Evolutionary conservation across 2,888 invertebrate genomes (phyloP).

Genomic region (Nematopogon swammerdamellus): DNA sequence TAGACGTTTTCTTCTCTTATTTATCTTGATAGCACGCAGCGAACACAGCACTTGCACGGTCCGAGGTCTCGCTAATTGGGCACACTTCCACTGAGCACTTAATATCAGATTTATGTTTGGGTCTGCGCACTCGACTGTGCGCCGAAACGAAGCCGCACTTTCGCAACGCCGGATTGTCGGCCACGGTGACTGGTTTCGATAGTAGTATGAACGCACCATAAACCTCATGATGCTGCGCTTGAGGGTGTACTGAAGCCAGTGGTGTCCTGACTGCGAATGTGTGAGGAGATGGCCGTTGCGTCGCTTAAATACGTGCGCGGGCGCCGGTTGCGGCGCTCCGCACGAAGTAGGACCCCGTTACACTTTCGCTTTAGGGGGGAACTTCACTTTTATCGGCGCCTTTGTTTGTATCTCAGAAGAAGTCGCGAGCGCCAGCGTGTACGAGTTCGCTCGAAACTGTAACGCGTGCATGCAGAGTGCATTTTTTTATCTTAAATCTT

Average conservation of each 20-base stretch:
- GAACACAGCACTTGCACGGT: too few species aligned
- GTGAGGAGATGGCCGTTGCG: conserved; percentile 39
- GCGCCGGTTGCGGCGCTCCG: too few species aligned
- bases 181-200: not conserved
- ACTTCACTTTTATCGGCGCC: conserved; percentile 7
- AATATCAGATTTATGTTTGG: too few species aligned
- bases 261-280: conserved; percentile 55
- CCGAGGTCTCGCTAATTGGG: not conserved
- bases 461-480: too few species aligned
- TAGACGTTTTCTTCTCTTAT: too few species aligned
- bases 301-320: conserved; percentile 42
- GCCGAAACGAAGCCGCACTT: not conserved
- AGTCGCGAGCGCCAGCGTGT: too few species aligned
- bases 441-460: too few species aligned
- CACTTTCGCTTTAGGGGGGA: conserved; percentile 55
- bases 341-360: conserved; percentile 51
- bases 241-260: conserved; percentile 54
- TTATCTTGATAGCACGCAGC: too few species aligned
- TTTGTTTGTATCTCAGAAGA: not conserved
- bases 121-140: too few species aligned
- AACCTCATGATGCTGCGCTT: conserved; percentile 52
- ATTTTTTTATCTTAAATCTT: too few species aligned
- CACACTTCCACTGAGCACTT: not conserved
- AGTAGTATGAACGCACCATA: conserved; percentile 38
- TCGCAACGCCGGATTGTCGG: not conserved